Evolutionary conservation across 2,797 vertebrate species (phyloP).

Genomic region (Sebastolobus altivelis): DNA sequence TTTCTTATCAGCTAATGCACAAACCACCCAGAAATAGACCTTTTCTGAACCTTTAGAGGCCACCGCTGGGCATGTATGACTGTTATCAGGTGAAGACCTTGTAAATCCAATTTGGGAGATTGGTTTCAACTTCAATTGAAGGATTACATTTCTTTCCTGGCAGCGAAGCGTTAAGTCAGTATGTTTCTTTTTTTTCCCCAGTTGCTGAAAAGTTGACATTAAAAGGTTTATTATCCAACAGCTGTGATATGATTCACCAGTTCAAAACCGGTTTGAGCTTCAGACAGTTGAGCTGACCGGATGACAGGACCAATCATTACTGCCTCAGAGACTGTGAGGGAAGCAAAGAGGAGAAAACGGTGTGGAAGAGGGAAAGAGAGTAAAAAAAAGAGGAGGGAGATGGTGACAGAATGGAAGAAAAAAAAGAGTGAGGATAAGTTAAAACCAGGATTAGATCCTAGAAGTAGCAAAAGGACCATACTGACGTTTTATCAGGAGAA

Average conservation of each 20-base stretch:
- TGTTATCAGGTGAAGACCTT: slow-evolving; percentile 27
- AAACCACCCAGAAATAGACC: slow-evolving; percentile 19
- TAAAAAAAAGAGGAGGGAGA: background rate
- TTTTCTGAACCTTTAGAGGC: slow-evolving; percentile 10
- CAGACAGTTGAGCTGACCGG: slow-evolving; percentile 17
- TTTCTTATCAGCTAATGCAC: slow-evolving; percentile 28
- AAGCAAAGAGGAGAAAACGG: slow-evolving; percentile 7
- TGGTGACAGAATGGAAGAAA: slow-evolving; percentile 7
- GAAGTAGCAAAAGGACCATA: background rate
- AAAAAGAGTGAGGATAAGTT: slow-evolving; percentile 14
- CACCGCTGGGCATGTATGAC: background rate
- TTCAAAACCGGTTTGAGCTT: slow-evolving; percentile 22
- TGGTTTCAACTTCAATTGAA: slow-evolving; percentile 25
- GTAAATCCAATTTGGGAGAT: slow-evolving; percentile 17
- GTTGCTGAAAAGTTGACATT: slow-evolving; percentile 13
- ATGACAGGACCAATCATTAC: slow-evolving; percentile 28
- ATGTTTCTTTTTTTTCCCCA: background rate
- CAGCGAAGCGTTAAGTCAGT: background rate
- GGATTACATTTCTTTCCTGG: slow-evolving; percentile 3
- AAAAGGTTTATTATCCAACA: slow-evolving; percentile 20
- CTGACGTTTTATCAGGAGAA: slow-evolving; percentile 23
- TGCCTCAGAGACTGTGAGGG: background rate
- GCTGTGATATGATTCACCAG: slow-evolving; percentile 50
- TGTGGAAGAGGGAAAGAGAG: background rate
- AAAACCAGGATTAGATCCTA: slow-evolving; percentile 30